phyloP scores from a whole-genome alignment of 1,140 invertebrate genomes.

The Lethrus apterus region DNA sequence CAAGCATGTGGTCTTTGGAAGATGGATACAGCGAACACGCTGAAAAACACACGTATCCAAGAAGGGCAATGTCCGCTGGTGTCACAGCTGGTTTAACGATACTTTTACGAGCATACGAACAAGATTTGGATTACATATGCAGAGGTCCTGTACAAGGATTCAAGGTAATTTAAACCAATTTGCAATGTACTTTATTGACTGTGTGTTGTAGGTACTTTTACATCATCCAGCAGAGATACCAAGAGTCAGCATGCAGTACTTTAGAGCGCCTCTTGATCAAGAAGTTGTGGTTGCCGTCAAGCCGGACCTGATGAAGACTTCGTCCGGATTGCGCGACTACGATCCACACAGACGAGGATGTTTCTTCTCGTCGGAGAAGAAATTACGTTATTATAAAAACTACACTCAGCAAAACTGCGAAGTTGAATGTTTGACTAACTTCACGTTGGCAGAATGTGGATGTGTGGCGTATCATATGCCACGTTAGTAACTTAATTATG shows the following conservation, averaged over 20 bases:
- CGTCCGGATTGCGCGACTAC: slow-evolving; percentile 46
- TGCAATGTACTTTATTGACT: slow-evolving; percentile 1
- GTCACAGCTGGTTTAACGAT: slow-evolving; percentile 52
- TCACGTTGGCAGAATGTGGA: slow-evolving; percentile 55
- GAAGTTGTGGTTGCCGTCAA: slow-evolving; percentile 49
- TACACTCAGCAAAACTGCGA: slow-evolving; percentile 72
- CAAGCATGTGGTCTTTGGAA: slow-evolving; percentile 52
- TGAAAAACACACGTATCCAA: slow-evolving; percentile 51
- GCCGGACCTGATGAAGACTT: slow-evolving; percentile 54
- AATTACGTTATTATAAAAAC: slow-evolving; percentile 52
- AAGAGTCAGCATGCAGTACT: slow-evolving; percentile 47
- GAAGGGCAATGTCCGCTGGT: slow-evolving; percentile 50
- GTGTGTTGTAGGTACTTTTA: slow-evolving; percentile 43
- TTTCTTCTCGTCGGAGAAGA: slow-evolving; percentile 49
- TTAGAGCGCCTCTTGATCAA: slow-evolving; percentile 48
- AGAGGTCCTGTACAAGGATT: slow-evolving; percentile 61
- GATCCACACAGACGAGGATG: slow-evolving; percentile 50
- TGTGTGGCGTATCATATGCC: slow-evolving; percentile 62
- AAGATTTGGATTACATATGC: slow-evolving; percentile 59
- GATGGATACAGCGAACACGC: slow-evolving; percentile 48
- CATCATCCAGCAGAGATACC: slow-evolving; percentile 53
- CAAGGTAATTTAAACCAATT: slow-evolving; percentile 42
- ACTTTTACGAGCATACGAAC: slow-evolving; percentile 47
- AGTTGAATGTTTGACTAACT: slow-evolving; percentile 69
- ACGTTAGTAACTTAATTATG: slow-evolving; percentile 43